A percentile compares a stretch with the other conserved stretches of the same genome.
phyloP scores from a whole-genome alignment of 2,113 vertebrate species.

The Seriola quinqueradiata region DNA sequence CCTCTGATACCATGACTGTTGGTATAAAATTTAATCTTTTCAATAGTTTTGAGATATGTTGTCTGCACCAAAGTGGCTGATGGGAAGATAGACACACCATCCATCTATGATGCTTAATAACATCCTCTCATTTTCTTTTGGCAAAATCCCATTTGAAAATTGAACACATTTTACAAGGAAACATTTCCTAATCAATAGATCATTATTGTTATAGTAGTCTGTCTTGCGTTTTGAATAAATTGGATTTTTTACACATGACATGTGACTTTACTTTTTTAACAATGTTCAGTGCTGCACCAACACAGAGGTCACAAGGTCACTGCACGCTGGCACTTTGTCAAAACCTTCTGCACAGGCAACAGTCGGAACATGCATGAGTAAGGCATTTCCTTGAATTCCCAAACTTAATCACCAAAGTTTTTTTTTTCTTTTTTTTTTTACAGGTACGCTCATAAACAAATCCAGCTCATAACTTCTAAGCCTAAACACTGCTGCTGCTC shows the following conservation, averaged over 20 bases:
- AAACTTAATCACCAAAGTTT: slow-evolving; percentile 33
- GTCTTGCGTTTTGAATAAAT: neutral
- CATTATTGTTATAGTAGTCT: neutral
- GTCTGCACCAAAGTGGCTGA: neutral
- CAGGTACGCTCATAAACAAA: slow-evolving; percentile 61
- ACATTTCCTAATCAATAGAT: neutral
- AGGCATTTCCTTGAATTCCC: slow-evolving; percentile 22
- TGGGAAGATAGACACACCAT: neutral
- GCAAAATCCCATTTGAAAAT: neutral
- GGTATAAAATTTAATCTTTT: too few relatives aligned
- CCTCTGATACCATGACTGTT: neutral
- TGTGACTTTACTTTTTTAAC: neutral
- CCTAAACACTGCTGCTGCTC: slow-evolving; percentile 51
- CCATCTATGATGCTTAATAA: neutral
- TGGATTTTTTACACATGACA: neutral
- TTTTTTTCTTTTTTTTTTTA: slow-evolving; percentile 57
- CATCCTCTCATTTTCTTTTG: neutral
- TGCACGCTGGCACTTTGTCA: neutral
- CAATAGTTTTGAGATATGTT: neutral
- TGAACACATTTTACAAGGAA: neutral
- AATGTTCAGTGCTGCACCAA: neutral
- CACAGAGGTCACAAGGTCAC: neutral
- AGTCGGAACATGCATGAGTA: neutral
- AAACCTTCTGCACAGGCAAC: slow-evolving; percentile 5
- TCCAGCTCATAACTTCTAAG: slow-evolving; percentile 46